Base-by-base conservation (phyloP, 2,888 invertebrate genomes). In the Blastobasis adustella region DNA sequence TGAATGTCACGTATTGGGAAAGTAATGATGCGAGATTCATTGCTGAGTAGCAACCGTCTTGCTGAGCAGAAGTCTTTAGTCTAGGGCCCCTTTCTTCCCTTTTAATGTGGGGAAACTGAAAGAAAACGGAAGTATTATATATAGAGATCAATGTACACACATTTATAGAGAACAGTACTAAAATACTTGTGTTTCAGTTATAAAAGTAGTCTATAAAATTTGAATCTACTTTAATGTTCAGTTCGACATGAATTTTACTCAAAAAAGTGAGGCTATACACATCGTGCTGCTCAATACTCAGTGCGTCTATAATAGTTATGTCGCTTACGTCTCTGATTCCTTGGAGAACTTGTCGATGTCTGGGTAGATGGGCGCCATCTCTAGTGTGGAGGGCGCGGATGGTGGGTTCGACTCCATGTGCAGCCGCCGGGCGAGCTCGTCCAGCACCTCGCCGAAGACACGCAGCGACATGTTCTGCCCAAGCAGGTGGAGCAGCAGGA, bases 381-480 rank as follows among this genome's bases (percentile, higher is more conserved):
- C 96, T 60, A 96, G 83, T 10, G 96, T 96, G 50, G 95, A 95
- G 0, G 96, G 96, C 4, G 96, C 96, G 0, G 96, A 95, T 0
- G 96, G 96, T 55, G 94, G 93, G 72, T 94, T 93, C 64, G 93
- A 93, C 49, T 93, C 92, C 58, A 92, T 88, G 64, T 92, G 93
- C 50, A 94, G 79, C 57, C 91, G 90, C 56, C 92, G 90, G 47
- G 93, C 92, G n/a, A 95, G 80, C 68, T 95, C 95, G 61, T 95
- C 93, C 66, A 96, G 71, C 58, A 96, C 92, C 70, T 96, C 95
- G 50, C 93, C 93, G 75, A 95, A 96, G 45, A 94, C 90, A 76
- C 94, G 91, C 70, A 95, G 89, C 65, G 94, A 95, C 90, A 96
- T 93, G 77, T 97, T 97, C 80, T 96, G 96, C 39, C 96, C 95